Evolutionary conservation across 2,113 vertebrate genomes (phyloP), one percentile per base, ranked within the genome.

Genomic region (Etheostoma spectabile): DNA sequence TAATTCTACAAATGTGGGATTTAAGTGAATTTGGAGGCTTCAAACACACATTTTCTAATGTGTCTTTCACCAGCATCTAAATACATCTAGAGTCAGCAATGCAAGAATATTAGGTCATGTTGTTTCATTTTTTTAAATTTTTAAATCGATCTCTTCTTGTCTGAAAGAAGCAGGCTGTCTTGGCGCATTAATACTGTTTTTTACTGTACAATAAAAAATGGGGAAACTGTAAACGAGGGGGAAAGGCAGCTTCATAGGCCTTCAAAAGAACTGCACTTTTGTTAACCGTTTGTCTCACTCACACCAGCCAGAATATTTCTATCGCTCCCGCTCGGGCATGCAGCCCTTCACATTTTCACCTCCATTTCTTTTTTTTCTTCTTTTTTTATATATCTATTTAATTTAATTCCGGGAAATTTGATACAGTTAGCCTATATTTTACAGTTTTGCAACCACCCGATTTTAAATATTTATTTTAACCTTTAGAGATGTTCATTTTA

Each of bases 271-370:
- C 49, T 80, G 30, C 69, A 74, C 61, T 49, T 76, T 66, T 77
- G 48, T 55, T 62, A 49, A 72, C 57, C 21, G 30, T 82, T 82
- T 75, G 69, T 79, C 52, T 79, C 24, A 82, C 45, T 57, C 57
- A 55, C 63, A 69, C 6, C 67, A 74, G 67, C 48, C 11, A 8
- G 61, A 55, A 75, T 83, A 49, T 70, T 67, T 12, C 24, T 62
- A 56, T 8, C 62, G 53, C 69, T 76, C 7, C 46, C 35, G 35
- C 35, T 77, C 46, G 22, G 45, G n/a, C 79, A n/a, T 19, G 56
- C 57, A 61, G 69, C 66, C 45, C 2, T 64, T 65, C n/a, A 59
- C 59, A 70, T 74, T 63, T 81, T 61, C 72, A 55, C 61, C 12
- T 64, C 53, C 18, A 1, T 49, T 60, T 48, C 11, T 11, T 42